Base-by-base conservation (phyloP, 2,888 invertebrate genomes). In the Seladonia tumulorum region DNA sequence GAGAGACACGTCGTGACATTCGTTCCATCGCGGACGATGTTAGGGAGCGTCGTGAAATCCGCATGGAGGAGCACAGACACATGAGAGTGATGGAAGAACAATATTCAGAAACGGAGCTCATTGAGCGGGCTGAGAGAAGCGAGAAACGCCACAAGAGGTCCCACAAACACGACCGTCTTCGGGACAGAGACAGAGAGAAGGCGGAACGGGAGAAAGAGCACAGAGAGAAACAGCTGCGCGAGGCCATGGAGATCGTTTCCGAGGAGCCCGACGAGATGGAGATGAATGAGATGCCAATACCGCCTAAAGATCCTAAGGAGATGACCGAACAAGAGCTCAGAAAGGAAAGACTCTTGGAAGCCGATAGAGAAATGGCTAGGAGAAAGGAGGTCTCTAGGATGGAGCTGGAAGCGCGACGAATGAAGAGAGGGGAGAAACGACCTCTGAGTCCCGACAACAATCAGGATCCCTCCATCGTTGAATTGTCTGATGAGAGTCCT, bases 321-420 rank as follows among this genome's bases (percentile, higher is more conserved):
- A 94, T 95, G 92, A 94, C 94, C 0, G 95, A 95, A 75, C 94
- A 95, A 42, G 94, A 95, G 68, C 92, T 95, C 66, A 93, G 95
- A 76, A 96, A 96, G 85, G 96, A 97, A 93, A 95, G 94, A 70
- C 90, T 95, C 10, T 80, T 95, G 71, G 95, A 95, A 82, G 95
- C 95, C 0, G 95, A 95, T 42, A 92, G 97, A 49, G 97, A 98
- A 95, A 97, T 97, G 96, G 97, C 97, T 4, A 96, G 97, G 90
- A 96, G 97, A 79, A 98, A 98, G 94, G 97, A 98, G 94, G 97
- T 97, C 78, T 97, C 97, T 0, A 96, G 97, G 39, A 96, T 96
- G 79, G 98, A 98, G 93, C 94, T 98, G 25, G 97, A 97, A 94
- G 97, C 97, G 0, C 96, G 98, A 22, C 96, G 98, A 70, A 96